These are phyloP conservation scores for Machaerirhynchus nigripectus DNA, from an alignment of 2,113 vertebrate species.

Conservation along the genomic window DNA sequence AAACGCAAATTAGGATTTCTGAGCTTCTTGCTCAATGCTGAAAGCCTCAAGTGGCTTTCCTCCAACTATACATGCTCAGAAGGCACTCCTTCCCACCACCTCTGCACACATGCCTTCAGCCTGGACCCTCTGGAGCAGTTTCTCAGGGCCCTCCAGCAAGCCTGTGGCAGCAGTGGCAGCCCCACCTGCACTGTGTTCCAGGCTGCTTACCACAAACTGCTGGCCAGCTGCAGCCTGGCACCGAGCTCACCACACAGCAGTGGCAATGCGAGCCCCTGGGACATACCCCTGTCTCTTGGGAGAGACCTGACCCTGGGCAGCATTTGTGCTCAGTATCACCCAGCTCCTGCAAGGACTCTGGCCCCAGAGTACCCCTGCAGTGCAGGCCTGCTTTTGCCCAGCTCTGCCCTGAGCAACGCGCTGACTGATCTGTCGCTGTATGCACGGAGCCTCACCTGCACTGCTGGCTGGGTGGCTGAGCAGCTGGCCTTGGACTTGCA, in stretches of 20 bases:
- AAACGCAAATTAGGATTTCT: slow-evolving; percentile 65
- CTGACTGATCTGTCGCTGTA: slow-evolving; percentile 40
- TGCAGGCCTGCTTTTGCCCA: background rate
- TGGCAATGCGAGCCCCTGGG: background rate
- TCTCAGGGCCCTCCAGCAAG: slow-evolving; percentile 21
- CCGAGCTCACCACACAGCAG: background rate
- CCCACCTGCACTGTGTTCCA: slow-evolving; percentile 53
- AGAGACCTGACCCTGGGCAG: slow-evolving; percentile 45
- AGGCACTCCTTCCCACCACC: background rate
- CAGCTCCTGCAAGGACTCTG: background rate
- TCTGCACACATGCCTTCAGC: slow-evolving; percentile 43
- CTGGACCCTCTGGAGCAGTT: slow-evolving; percentile 60
- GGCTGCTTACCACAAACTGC: slow-evolving; percentile 49
- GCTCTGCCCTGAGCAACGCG: background rate
- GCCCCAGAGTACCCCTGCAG: background rate
- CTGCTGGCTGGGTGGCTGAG: background rate
- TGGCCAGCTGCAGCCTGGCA: slow-evolving; percentile 7
- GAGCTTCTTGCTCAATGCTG: slow-evolving; percentile 61
- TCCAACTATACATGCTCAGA: background rate
- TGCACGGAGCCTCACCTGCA: background rate
- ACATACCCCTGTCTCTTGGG: background rate
- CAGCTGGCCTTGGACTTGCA: slow-evolving; percentile 12
- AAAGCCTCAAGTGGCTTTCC: slow-evolving; percentile 68
- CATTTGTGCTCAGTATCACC: slow-evolving; percentile 8
- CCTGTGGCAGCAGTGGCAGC: background rate